Conservation (phyloP, 2,888 invertebrate species). For the Sminthurinus aureus region DNA sequence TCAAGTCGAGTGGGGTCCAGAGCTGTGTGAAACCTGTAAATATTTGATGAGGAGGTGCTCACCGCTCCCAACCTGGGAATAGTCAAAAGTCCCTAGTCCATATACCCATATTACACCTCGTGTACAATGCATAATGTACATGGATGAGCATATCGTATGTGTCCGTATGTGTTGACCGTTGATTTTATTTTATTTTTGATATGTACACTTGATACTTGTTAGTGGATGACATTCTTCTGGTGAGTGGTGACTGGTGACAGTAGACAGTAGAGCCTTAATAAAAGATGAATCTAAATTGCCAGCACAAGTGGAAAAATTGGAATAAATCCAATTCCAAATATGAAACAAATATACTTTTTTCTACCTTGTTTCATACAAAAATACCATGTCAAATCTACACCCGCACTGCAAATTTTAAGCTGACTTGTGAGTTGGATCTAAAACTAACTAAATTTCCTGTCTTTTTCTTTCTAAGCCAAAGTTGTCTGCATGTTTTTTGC, state of each 20-base stretch:
- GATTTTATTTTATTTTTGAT: background rate
- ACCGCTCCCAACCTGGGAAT: constrained; percentile 26
- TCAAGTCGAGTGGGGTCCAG: background rate
- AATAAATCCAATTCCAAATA: constrained; percentile 32
- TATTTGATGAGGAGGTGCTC: constrained; percentile 39
- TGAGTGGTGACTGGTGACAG: too few relatives aligned
- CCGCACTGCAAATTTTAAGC: too few relatives aligned
- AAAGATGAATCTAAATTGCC: constrained; percentile 30
- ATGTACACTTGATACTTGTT: background rate
- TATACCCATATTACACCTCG: background rate
- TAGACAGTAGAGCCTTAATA: constrained; percentile 27
- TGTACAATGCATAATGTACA: background rate
- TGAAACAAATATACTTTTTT: constrained; percentile 35
- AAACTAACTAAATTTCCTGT: too few relatives aligned
- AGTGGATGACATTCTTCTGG: constrained; percentile 17
- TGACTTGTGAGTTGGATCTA: too few relatives aligned
- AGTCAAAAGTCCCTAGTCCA: background rate
- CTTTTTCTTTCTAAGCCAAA: too few relatives aligned
- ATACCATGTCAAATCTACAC: too few relatives aligned
- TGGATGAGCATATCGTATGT: too few relatives aligned
- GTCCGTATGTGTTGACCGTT: background rate
- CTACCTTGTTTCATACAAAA: background rate
- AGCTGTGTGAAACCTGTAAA: constrained; percentile 35
- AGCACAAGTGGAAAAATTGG: constrained; percentile 30
- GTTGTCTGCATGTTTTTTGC: too few relatives aligned